These are phyloP conservation scores for Gadopsis marmoratus DNA, from an alignment of 2,797 vertebrate species.

Conservation along the genomic window DNA sequence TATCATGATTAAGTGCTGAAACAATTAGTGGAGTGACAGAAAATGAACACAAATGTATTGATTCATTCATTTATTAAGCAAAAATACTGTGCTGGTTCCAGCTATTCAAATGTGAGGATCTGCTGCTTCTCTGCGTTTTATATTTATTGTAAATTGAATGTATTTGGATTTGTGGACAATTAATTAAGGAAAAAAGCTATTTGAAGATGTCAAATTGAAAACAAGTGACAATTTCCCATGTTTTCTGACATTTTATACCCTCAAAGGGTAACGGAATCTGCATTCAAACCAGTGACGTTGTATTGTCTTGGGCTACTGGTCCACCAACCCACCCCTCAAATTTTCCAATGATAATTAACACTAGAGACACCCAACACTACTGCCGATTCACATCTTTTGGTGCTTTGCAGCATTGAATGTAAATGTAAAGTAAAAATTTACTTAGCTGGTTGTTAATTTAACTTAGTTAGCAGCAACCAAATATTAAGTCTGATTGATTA, in stretches of 20 bases:
- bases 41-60: not conserved
- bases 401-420: no score
- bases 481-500: conserved; percentile 19
- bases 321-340: not conserved
- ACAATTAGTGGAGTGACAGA: not conserved
- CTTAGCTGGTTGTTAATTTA: conserved; percentile 31
- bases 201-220: not conserved
- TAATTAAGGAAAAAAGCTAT: not conserved
- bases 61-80: not conserved
- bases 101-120: conserved; percentile 2
- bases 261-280: not conserved
- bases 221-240: no score
- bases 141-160: not conserved
- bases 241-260: not conserved
- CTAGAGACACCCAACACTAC: not conserved
- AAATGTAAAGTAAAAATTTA: conserved; percentile 37
- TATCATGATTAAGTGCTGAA: not conserved
- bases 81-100: not conserved
- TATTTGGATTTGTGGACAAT: not conserved
- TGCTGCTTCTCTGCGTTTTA: not conserved
- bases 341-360: not conserved
- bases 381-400: not conserved
- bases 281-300: not conserved
- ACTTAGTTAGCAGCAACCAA: conserved; percentile 20
- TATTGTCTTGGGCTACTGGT: not conserved